Evolutionary conservation across 1,140 invertebrate genomes (phyloP), one percentile per base, ranked within the genome.

Genomic region (Euschistus heros): DNA sequence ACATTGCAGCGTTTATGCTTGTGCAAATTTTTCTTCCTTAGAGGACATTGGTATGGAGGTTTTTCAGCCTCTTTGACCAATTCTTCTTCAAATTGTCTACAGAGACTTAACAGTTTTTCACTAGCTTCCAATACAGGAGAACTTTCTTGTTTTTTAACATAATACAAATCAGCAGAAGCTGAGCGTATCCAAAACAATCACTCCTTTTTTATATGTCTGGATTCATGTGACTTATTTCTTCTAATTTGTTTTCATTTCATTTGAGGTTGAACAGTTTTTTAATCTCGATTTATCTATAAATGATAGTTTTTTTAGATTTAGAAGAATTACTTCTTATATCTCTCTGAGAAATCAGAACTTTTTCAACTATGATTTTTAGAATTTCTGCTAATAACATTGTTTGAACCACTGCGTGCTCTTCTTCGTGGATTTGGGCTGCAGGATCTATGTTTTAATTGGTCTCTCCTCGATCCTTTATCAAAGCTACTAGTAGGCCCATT

Each of bases 161-260:
- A 96, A 76, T 89, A 94, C 0, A 92, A 79, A 74, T 94, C 91
- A 2, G 90, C 89, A 17, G 91, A 90, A 3, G 91, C 90, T 55
- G 88, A 88, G 55, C 90, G 77, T 20, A 87, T 86, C 90, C 91
- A 94, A 69, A 85, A 63, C 10, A 55, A 24, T 52, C 64, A 66
- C 52, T 66, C 67, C 27, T 61, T 68, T 30, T 65, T 55, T 8
- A 68, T 57, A 6, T 63, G 30, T 68, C 67, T 15, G 63, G 67
- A 8, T 64, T 67, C 63, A 67, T 61, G 27, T 67, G 50, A 20
- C 20, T 52, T 13, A 67, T 63, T 54, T 67, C 66, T 47, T 67
- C 66, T 8, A 67, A 20, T 54, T 67, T 50, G 20, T 37, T 15
- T 55, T 63, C 66, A 64, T 64, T 64, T 67, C 66, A 26, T 64